phyloP scores from a whole-genome alignment of 2,888 invertebrate genomes.

The Glyphotaelius pellucidus region DNA sequence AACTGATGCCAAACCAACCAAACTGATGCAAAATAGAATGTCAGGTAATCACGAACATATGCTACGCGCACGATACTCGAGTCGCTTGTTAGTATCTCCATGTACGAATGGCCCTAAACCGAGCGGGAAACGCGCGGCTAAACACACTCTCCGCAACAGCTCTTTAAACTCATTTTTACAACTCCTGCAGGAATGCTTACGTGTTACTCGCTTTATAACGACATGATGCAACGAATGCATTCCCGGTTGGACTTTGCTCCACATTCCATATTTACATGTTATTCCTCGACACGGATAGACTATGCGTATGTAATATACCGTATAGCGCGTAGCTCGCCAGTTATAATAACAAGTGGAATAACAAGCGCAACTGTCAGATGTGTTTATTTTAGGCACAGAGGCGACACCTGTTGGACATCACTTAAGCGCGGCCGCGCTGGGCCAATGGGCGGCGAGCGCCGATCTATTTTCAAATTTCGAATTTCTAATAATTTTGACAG shows the following conservation, averaged over 20 bases:
- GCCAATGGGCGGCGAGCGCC: constrained; percentile 52
- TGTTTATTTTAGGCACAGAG: constrained; percentile 60
- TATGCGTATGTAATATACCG: neutral
- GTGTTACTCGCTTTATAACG: neutral
- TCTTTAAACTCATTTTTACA: too few species aligned
- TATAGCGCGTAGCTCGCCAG: neutral
- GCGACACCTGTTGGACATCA: constrained; percentile 65
- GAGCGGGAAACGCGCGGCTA: too few species aligned
- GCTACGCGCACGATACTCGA: too few species aligned
- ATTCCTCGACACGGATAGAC: neutral
- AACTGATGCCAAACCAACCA: too few species aligned
- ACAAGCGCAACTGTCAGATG: constrained; percentile 32
- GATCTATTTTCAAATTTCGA: constrained; percentile 59
- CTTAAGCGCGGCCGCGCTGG: constrained; percentile 57
- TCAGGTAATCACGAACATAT: too few species aligned
- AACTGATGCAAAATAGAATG: too few species aligned
- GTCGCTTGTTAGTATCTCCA: too few species aligned
- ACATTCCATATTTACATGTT: neutral
- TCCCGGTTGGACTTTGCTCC: neutral
- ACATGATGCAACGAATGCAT: neutral
- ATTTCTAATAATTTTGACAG: constrained; percentile 59
- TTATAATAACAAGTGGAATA: constrained; percentile 35
- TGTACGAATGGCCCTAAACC: too few species aligned
- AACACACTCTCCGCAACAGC: too few species aligned
- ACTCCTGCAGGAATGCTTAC: neutral